These are phyloP conservation scores for Leptothorax acervorum DNA, from an alignment of 2,888 invertebrate species.

Conservation along the genomic window DNA sequence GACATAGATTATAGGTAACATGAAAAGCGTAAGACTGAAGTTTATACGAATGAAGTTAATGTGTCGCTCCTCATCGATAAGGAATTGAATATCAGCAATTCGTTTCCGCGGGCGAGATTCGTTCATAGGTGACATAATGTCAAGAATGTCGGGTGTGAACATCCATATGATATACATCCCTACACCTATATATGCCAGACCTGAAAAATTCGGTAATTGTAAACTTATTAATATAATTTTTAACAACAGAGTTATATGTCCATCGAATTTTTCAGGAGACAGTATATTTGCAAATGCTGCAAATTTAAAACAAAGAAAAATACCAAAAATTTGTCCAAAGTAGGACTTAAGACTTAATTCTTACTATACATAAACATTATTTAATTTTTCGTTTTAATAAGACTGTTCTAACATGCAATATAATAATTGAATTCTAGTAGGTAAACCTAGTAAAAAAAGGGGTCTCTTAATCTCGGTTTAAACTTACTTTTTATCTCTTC, in stretches of 20 bases:
- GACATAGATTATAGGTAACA: neutral
- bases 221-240: conserved; percentile 1
- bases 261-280: neutral
- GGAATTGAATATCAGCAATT: neutral
- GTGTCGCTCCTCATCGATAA: neutral
- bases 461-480: too few species aligned
- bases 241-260: neutral
- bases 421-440: neutral
- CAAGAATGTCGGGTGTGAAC: neutral
- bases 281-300: neutral
- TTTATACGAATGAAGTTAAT: too few species aligned
- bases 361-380: neutral
- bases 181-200: neutral
- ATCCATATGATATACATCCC: neutral
- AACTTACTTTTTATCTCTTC: too few species aligned
- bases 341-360: neutral
- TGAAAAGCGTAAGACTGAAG: neutral
- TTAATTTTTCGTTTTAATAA: neutral
- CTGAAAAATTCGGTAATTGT: neutral
- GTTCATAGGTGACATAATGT: conserved; percentile 15
- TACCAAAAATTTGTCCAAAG: neutral
- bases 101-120: neutral
- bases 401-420: neutral
- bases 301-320: neutral
- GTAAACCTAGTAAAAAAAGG: too few species aligned